Conservation (phyloP, 2,888 invertebrate genomes). For the Tubulanus polymorphus region DNA sequence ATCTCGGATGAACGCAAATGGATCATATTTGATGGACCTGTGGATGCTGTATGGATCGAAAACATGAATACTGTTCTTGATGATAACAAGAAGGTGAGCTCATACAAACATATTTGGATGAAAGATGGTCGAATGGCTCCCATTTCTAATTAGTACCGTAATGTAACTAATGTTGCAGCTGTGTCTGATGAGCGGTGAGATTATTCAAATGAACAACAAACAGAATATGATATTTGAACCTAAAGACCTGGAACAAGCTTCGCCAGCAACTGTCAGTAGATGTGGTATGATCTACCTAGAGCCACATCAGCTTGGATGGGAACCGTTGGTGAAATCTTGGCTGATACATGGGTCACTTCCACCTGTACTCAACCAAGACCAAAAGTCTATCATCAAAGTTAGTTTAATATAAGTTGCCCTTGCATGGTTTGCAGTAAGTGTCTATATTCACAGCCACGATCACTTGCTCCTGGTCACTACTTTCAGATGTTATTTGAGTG, state of each 20-base stretch:
- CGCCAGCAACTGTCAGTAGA: constrained; percentile 53
- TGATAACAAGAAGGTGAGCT: constrained; percentile 52
- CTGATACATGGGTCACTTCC: constrained; percentile 48
- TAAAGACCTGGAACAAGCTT: constrained; percentile 51
- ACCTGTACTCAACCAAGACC: constrained; percentile 38
- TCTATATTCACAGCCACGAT: no score
- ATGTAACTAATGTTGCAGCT: constrained; percentile 35
- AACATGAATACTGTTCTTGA: constrained; percentile 55
- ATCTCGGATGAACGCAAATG: constrained; percentile 46
- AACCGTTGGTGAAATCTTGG: constrained; percentile 49
- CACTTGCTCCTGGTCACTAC: no score
- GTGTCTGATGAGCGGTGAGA: constrained; percentile 54
- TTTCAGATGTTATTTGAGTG: constrained; percentile 50
- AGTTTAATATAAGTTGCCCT: no score
- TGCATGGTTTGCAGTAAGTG: no score
- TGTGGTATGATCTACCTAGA: constrained; percentile 56
- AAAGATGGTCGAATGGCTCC: no score
- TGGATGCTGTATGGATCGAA: constrained; percentile 54
- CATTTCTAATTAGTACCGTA: no score
- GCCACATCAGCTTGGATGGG: constrained; percentile 47
- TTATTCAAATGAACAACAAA: constrained; percentile 52
- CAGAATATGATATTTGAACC: constrained; percentile 54
- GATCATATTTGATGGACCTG: constrained; percentile 54
- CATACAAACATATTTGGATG: no score
- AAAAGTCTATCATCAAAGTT: constrained; percentile 40